Conservation (phyloP, 1,140 invertebrate species). For the Aleiodes sp. region DNA sequence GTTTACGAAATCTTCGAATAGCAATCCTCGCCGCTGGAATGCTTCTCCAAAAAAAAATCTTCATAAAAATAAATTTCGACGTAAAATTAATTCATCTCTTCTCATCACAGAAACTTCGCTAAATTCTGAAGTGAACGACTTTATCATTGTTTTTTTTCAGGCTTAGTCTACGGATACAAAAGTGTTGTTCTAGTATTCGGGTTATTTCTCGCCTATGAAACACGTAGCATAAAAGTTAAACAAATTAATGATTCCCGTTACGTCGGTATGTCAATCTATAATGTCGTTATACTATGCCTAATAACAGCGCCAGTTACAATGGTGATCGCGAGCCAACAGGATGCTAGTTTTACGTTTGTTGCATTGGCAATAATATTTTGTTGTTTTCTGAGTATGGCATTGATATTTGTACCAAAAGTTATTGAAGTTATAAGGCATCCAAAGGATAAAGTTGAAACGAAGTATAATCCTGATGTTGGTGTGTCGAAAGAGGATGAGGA, state of each 20-base stretch:
- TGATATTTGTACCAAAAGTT: slow-evolving; percentile 96
- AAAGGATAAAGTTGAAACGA: slow-evolving; percentile 83
- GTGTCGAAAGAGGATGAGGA: slow-evolving; percentile 96
- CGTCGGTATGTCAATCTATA: slow-evolving; percentile 99
- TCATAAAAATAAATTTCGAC: no score
- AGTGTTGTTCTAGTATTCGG: slow-evolving; percentile 96
- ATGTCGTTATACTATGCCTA: slow-evolving; percentile 96
- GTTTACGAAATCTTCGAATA: no score
- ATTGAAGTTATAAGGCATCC: slow-evolving; percentile 87
- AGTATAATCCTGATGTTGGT: slow-evolving; percentile 85
- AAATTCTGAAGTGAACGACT: neutral
- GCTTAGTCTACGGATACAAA: slow-evolving; percentile 95
- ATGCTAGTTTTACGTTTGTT: slow-evolving; percentile 97
- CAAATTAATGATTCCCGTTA: slow-evolving; percentile 96
- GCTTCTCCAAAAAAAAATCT: no score
- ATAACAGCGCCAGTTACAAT: slow-evolving; percentile 97
- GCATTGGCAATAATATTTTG: slow-evolving; percentile 95
- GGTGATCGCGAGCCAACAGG: slow-evolving; percentile 95
- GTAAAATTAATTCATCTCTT: no score
- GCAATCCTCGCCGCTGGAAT: no score
- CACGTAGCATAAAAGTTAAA: slow-evolving; percentile 93
- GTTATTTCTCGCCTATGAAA: slow-evolving; percentile 97
- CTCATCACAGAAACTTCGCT: no score
- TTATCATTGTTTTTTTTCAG: slow-evolving; percentile 67
- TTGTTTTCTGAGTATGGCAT: slow-evolving; percentile 95